Base-by-base conservation (phyloP, 2,888 invertebrate species). In the Cheilosia urbana region DNA sequence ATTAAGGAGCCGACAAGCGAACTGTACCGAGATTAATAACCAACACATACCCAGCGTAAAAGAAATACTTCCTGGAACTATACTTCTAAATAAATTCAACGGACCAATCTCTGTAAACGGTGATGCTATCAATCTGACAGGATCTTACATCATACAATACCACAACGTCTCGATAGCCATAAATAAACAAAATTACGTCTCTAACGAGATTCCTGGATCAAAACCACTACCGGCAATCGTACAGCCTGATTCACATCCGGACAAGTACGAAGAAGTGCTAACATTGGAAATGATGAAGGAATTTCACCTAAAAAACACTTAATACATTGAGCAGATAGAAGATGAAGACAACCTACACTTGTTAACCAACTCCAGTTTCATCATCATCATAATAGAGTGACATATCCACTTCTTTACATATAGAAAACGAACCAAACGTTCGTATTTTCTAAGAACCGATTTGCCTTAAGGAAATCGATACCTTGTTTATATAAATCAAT, bases 21-120 rank as follows among this genome's bases (percentile, higher is more conserved):
- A 37, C 11, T 79, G 71, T 24, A 57, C 53, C 21, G 47, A 49
- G 15, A 51, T 65, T n/a, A 72, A 66, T 13, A 49, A 27, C 15
- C 51, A 58, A 17, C 73, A 73, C 17, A 66, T 60, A 7, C 80
- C 72, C 11, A 24, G 11, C 17, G 19, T 68, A 11, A 69, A 75
- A 37, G 49, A 81, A 55, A 75, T 69, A 7, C 34, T 71, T 4
- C 55, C 57, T 5, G 77, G 77, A 47, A 47, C 62, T 4, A 11
- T 83, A 30, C 19, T 83, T 11, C 37, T 73, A 24, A 83, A 77
- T 21, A 27, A 81, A 37, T 81, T 40, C 9, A 24, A 68, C 15
- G 68, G 53, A 17, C 27, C 27, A 24, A 60, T 73, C 30, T n/a
- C 34, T 13, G 34, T 60, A 1, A 53, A 66, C 13, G 21, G 45